Base-by-base conservation (phyloP, 1,140 invertebrate species). In the Vollenhovia emeryi region DNA sequence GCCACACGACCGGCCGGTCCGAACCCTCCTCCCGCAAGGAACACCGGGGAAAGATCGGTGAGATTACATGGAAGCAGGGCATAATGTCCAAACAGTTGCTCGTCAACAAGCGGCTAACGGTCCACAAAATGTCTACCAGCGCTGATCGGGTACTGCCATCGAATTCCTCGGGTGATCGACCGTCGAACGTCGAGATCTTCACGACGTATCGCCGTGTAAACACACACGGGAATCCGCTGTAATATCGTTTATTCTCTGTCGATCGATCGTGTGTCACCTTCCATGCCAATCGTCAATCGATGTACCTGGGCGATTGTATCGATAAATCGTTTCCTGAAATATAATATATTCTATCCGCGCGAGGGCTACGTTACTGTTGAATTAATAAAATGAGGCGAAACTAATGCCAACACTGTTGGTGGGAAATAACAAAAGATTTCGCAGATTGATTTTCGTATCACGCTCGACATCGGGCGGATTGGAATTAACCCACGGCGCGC, bases 61-160 rank as follows among this genome's bases (percentile, higher is more conserved):
- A 87, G 93, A 94, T 94, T 94, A 94, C 89, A 91, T 80, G 82
- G 91, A 93, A 93, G 90, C 88, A 89, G 88, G 84, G 90, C 91
- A 92, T 92, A 91, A 91, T 91, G 89, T 91, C 88, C 89, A 91
- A 92, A 93, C 87, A 91, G 90, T 91, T 91, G 89, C 87, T 92
- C 90, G 91, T 93, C 89, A 91, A 92, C 89, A 89, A 91, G 79
- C 75, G 45, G 88, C 86, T 92, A 93, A 91, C 89, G 91, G 89
- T 84, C 80, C 86, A 79, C 78, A 50, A 89, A 88, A 88, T 57
- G 74, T 89, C 52, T 68, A 86, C 60, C 78, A 79, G 64, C 48
- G 48, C 80, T 89, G 86, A 88, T 91, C 75, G 60, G 71, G 48
- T 78, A 62, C 71, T 68, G 45, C 84, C 74, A 69, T 69, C 66